Evolutionary conservation across 2,797 vertebrate species (phyloP), one percentile per base, ranked within the genome.

Genomic region (Anas acuta): DNA sequence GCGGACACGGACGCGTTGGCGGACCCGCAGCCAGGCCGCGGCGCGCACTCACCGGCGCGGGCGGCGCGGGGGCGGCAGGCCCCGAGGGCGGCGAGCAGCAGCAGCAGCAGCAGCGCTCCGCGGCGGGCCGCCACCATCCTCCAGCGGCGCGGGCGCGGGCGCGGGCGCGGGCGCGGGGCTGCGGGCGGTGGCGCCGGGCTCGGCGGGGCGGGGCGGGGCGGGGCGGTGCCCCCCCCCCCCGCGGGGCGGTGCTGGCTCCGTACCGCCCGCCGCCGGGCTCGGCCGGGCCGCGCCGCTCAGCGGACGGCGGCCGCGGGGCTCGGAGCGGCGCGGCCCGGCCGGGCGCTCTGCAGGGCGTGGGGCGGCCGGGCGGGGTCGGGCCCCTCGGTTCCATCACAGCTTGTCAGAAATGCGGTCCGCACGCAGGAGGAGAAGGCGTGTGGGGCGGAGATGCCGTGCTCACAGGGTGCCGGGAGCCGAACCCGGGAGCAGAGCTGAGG

Each of bases 71-170:
- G 43, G 15, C 33, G 85, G 32, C 71, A 87, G 79, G 58, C 41
- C 14, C 92, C 94, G 45, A 94, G 65, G 22, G 70, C 41, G 18
- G 90, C 61, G 69, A 93, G 41, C 45, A 90, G 81, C 45, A 93
- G 45, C 57, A 20, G 45, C 45, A 21, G 45, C 45, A 47, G 45
- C 45, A 33, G 70, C 81, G 79, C 83, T 81, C 89, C 93, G 82
- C 79, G 93, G 33, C 95, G 93, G 53, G 67, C 90, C 91, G 77
- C 73, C 87, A 72, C 90, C 94, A 94, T 94, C 72, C 45, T 88
- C 83, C 86, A 35, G 49, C 13, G 35, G 35, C 35, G 35, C 35
- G 35, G 23, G 9, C 82, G 16, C 62, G 45, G 61, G 39, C 39
- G 54, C 7, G 54, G 41, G n/a, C n/a, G n/a, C n/a, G 39, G 41